These are phyloP conservation scores for Ormia ochracea DNA, from an alignment of 2,888 invertebrate genomes.

Conservation along the genomic window DNA sequence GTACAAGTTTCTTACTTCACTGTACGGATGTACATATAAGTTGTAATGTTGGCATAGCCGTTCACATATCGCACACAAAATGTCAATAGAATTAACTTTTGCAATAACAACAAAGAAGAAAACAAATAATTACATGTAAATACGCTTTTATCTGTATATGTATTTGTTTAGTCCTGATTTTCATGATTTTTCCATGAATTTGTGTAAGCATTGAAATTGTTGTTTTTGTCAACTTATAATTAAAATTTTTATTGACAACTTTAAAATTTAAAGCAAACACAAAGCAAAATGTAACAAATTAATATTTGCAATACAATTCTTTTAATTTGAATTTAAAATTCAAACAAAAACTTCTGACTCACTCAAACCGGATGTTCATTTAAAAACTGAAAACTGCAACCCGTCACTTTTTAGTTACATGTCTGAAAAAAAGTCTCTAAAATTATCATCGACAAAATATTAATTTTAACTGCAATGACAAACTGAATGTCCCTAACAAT, in stretches of 20 bases:
- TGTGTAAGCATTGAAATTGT: slow-evolving; percentile 1
- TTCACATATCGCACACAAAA: slow-evolving; percentile 19
- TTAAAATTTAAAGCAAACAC: slow-evolving; percentile 17
- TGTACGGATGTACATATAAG: background rate
- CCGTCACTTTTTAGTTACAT: too few relatives aligned
- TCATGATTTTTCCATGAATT: background rate
- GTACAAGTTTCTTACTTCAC: background rate
- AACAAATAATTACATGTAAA: background rate
- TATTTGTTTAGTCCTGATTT: slow-evolving; percentile 24
- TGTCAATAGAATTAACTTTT: slow-evolving; percentile 53
- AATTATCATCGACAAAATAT: too few relatives aligned
- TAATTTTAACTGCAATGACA: too few relatives aligned
- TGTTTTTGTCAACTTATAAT: slow-evolving; percentile 42
- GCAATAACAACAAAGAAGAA: slow-evolving; percentile 9
- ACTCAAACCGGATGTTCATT: too few relatives aligned
- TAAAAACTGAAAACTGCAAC: too few relatives aligned
- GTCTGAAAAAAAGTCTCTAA: too few relatives aligned
- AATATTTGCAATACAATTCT: background rate
- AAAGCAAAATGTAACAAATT: background rate
- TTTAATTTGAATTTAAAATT: background rate
- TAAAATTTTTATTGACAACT: slow-evolving; percentile 43
- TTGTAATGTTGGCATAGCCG: slow-evolving; percentile 2
- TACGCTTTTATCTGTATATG: background rate
- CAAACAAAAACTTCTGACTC: too few relatives aligned
- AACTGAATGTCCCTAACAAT: too few relatives aligned